Evolutionary conservation across 2,113 vertebrate genomes (phyloP).

Genomic region (Formicarius rufipectus): DNA sequence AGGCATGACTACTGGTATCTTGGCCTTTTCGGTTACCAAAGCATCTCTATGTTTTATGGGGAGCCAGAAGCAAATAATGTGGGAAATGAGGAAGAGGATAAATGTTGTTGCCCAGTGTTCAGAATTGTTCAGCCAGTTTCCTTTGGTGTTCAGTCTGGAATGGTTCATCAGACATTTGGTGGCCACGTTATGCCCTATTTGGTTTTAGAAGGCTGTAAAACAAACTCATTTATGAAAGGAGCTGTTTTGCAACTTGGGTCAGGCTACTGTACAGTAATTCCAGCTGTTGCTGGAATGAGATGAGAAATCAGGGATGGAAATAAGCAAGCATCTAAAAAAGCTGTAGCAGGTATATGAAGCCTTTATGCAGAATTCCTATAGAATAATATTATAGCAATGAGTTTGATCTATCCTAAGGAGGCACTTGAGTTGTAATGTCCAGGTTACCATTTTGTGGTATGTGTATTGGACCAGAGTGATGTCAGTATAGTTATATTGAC

Average conservation of each 20-base stretch:
- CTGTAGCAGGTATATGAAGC: neutral
- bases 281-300: constrained; percentile 23
- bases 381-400: neutral
- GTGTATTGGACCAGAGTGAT: neutral
- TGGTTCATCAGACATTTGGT: constrained; percentile 9
- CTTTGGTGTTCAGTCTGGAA: neutral
- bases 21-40: neutral
- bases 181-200: neutral
- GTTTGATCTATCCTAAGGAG: neutral
- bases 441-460: neutral
- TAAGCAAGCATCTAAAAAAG: neutral
- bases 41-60: neutral
- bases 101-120: neutral
- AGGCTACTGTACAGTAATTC: neutral
- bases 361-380: neutral
- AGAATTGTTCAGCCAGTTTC: neutral
- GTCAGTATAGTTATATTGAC: neutral
- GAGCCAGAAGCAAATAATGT: neutral
- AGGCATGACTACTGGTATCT: neutral
- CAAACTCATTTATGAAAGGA: neutral
- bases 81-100: neutral
- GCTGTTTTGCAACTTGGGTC: neutral
- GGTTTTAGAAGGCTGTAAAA: constrained; percentile 35
- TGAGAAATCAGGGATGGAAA: neutral
- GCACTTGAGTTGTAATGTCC: neutral